Evolutionary conservation across 2,113 vertebrate species (phyloP).

Genomic region (Chauna torquata): DNA sequence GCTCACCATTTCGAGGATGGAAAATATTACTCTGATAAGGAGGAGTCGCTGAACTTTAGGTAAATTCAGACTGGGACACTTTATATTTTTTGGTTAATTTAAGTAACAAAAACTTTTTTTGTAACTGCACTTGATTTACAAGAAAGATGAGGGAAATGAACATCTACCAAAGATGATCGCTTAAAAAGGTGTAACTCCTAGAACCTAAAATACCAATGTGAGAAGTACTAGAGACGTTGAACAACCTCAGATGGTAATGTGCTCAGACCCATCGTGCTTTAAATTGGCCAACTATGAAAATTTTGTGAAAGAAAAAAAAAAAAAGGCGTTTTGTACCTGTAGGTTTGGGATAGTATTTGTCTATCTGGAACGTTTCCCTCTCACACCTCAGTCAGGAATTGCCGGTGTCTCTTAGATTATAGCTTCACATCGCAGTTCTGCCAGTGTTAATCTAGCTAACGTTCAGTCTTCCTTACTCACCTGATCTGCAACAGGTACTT

Average conservation of each 20-base stretch:
- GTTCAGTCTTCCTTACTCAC: slow-evolving; percentile 31
- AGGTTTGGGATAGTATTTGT: not conserved
- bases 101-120: slow-evolving; percentile 12
- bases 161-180: slow-evolving; percentile 62
- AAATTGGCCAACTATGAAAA: not conserved
- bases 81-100: slow-evolving; percentile 37
- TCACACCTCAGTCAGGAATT: not conserved
- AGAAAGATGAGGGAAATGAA: slow-evolving; percentile 50
- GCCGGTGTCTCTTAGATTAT: not conserved
- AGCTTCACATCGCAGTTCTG: not conserved
- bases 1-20: slow-evolving; percentile 1
- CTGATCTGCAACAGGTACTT: slow-evolving; percentile 28
- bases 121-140: slow-evolving; percentile 28
- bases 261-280: not conserved
- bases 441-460: slow-evolving; percentile 45
- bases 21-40: not conserved
- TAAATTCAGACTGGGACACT: slow-evolving; percentile 57
- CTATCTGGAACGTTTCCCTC: not conserved
- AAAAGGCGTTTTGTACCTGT: not conserved
- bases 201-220: not conserved
- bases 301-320: not conserved
- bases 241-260: not conserved
- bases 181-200: not conserved
- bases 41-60: slow-evolving; percentile 54
- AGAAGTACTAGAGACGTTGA: not conserved